Conservation (phyloP, 2,888 invertebrate species). For the Callimorpha dominula region DNA sequence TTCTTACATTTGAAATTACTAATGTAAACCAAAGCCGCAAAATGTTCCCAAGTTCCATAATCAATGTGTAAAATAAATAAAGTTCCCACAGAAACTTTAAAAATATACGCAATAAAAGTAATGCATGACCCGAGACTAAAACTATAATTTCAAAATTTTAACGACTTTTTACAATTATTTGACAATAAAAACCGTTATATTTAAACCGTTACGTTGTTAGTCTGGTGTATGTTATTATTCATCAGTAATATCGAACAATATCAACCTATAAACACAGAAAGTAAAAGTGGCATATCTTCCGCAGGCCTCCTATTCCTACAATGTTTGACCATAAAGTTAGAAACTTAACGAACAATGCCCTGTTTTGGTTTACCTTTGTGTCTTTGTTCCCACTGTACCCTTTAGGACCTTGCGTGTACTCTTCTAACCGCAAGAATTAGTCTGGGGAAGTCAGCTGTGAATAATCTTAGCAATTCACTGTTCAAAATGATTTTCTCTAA, state of each 20-base stretch:
- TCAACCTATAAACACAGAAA: constrained; percentile 3
- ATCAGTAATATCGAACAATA: background rate
- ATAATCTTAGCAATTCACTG: constrained; percentile 34
- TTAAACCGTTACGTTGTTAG: no score
- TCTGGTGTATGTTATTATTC: no score
- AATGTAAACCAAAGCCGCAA: background rate
- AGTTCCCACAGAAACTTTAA: constrained; percentile 8
- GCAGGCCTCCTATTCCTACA: constrained; percentile 7
- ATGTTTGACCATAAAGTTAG: constrained; percentile 39
- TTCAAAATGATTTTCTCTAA: constrained; percentile 29
- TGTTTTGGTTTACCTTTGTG: constrained; percentile 45
- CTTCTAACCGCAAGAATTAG: constrained; percentile 41
- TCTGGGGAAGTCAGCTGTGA: constrained; percentile 35
- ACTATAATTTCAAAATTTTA: background rate
- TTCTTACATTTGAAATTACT: background rate
- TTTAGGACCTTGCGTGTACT: constrained; percentile 28
- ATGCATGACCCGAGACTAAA: constrained; percentile 1
- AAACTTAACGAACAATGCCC: constrained; percentile 33
- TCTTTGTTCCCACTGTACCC: constrained; percentile 36
- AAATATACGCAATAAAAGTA: background rate
- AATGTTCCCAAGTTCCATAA: background rate
- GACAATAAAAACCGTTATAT: background rate
- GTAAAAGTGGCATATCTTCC: constrained; percentile 9
- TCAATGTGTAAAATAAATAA: constrained; percentile 6
- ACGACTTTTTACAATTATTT: constrained; percentile 1